A percentile compares a stretch with the other conserved stretches of the same genome.
These are phyloP conservation scores for Dicycla oo DNA, from an alignment of 2,888 invertebrate genomes.

Conservation along the genomic window DNA sequence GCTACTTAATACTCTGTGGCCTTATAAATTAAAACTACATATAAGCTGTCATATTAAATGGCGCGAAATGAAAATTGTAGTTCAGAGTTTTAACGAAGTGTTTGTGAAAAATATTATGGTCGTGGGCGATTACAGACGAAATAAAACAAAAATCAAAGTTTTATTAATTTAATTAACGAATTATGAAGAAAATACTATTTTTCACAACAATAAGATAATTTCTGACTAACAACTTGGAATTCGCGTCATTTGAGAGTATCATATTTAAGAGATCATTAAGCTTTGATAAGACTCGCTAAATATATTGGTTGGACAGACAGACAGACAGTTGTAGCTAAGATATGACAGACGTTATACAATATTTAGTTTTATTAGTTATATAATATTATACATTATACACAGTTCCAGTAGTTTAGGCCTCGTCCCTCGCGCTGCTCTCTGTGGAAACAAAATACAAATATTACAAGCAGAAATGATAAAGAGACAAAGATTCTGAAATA, in stretches of 20 bases:
- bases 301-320: constrained; percentile 61
- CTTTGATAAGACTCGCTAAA: constrained; percentile 34
- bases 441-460: constrained; percentile 60
- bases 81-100: constrained; percentile 13
- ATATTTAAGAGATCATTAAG: constrained; percentile 12
- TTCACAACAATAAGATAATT: constrained; percentile 22
- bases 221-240: constrained; percentile 16
- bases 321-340: constrained; percentile 71
- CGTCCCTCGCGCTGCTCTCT: constrained; percentile 81
- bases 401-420: constrained; percentile 84
- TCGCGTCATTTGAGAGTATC: constrained; percentile 32
- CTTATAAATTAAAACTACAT: constrained; percentile 40
- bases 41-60: constrained; percentile 38
- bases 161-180: constrained; percentile 5
- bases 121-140: not conserved
- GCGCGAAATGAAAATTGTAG: constrained; percentile 34
- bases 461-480: constrained; percentile 1
- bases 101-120: constrained; percentile 35
- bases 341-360: constrained; percentile 74
- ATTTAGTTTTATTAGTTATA: constrained; percentile 69
- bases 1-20: constrained; percentile 40
- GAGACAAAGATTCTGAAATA: not conserved
- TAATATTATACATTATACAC: constrained; percentile 69
- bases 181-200: constrained; percentile 13
- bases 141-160: constrained; percentile 22